Evolutionary conservation across 30 jellyfish, hydroid and myxozoan species (phyloP).

Genomic region (Chrysaora quinquecirrha): DNA sequence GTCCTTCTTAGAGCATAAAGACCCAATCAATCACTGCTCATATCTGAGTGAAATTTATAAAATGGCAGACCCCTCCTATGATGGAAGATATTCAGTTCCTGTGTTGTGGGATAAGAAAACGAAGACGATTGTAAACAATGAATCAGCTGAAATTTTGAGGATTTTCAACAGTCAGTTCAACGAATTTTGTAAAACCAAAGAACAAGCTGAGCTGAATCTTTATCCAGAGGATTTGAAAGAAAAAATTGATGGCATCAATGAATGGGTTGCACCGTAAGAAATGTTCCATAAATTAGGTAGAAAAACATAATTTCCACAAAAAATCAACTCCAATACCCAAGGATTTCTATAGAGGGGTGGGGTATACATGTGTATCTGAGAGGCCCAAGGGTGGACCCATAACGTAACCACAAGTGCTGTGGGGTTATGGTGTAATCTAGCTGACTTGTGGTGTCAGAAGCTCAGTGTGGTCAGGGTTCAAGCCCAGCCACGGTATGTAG

Average conservation of each 20-base stretch:
- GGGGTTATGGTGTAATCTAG: too few species aligned
- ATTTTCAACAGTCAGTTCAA: conserved; percentile 83
- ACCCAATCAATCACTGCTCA: conserved; percentile 61
- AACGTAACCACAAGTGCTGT: too few species aligned
- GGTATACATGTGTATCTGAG: too few species aligned
- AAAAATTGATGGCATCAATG: conserved; percentile 58
- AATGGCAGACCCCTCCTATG: conserved; percentile 83
- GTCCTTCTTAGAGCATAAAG: conserved; percentile 68
- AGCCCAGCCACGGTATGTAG: too few species aligned
- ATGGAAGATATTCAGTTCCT: conserved; percentile 90
- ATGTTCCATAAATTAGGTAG: too few species aligned
- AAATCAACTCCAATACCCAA: too few species aligned
- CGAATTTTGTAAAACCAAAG: conserved; percentile 70
- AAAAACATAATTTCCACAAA: too few species aligned
- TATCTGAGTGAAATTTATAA: conserved; percentile 66
- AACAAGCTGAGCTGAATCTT: conserved; percentile 69
- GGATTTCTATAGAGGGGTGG: too few species aligned
- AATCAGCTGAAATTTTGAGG: conserved; percentile 83
- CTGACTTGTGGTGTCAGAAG: too few species aligned
- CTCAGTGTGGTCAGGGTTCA: too few species aligned
- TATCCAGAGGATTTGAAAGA: conserved; percentile 70
- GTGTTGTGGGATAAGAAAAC: conserved; percentile 83
- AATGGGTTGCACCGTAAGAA: conserved; percentile 71
- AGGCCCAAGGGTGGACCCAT: too few species aligned
- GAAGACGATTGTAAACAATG: conserved; percentile 81